A percentile compares a stretch with the other conserved stretches of the same genome.
phyloP scores from a whole-genome alignment of 2,113 vertebrate species.

The Herpetotheres cachinnans region DNA sequence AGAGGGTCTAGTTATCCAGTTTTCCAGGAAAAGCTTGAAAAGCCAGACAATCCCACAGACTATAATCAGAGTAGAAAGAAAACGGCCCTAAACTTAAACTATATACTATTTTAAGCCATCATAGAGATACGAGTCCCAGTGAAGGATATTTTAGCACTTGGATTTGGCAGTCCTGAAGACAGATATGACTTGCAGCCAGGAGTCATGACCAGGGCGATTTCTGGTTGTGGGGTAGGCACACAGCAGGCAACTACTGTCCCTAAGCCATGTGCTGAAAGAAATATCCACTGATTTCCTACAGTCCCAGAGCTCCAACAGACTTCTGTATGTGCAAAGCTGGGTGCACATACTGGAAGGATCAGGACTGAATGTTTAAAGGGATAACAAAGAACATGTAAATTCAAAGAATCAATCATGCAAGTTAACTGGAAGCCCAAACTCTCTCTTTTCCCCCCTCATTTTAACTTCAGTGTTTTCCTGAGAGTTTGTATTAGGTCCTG shows the following conservation, averaged over 20 bases:
- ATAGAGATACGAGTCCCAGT: neutral
- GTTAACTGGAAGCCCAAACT: neutral
- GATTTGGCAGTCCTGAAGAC: neutral
- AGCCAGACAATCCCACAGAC: neutral
- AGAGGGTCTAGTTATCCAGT: neutral
- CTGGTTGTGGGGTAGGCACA: neutral
- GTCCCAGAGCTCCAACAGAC: neutral
- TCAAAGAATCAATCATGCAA: neutral
- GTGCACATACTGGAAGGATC: neutral
- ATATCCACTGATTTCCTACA: neutral
- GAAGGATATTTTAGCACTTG: neutral
- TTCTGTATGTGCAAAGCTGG: neutral
- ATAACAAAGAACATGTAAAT: rapidly evolving
- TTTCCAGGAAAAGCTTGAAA: neutral
- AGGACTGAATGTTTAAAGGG: neutral
- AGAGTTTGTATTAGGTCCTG: neutral
- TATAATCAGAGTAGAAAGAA: neutral
- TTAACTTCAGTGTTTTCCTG: neutral
- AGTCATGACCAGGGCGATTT: neutral
- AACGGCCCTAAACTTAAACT: neutral
- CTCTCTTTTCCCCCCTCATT: neutral
- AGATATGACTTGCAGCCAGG: neutral
- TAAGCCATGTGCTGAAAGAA: neutral
- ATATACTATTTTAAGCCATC: neutral
- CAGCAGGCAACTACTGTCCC: neutral